Percentiles rank a stretch among this genome's conserved stretches.
Evolutionary conservation across 2,888 invertebrate genomes (phyloP).

Genomic region (Sesamia inferens): DNA sequence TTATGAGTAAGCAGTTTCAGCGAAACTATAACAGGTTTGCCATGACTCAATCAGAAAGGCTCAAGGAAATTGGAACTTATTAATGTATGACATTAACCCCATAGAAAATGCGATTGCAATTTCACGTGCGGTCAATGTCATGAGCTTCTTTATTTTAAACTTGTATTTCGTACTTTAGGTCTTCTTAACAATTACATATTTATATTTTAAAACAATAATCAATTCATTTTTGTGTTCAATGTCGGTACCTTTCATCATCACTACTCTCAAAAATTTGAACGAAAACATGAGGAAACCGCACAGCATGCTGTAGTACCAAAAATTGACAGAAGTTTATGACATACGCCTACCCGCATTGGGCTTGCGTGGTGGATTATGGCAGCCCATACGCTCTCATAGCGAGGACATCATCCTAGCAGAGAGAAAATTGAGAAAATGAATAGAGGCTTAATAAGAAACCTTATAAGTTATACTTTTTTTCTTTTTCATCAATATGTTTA

Average conservation of each 20-base stretch:
- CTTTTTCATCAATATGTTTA: not conserved
- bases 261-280: too few species aligned
- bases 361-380: too few species aligned
- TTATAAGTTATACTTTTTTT: not conserved
- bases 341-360: too few species aligned
- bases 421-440: too few species aligned
- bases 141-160: slow-evolving; percentile 2
- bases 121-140: slow-evolving; percentile 26
- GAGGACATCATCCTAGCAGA: too few species aligned
- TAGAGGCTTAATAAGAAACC: too few species aligned
- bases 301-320: too few species aligned
- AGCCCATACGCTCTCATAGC: too few species aligned
- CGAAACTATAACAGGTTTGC: slow-evolving; percentile 24
- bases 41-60: slow-evolving; percentile 27
- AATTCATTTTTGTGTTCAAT: not conserved
- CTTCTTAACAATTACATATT: not conserved
- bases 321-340: too few species aligned
- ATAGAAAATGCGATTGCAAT: slow-evolving; percentile 15
- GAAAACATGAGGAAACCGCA: too few species aligned
- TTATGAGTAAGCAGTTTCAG: slow-evolving; percentile 35
- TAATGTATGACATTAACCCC: not conserved
- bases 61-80: slow-evolving; percentile 4
- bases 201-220: not conserved
- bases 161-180: not conserved
- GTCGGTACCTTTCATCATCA: not conserved